Conservation (phyloP, 2,113 vertebrate species). For the Cheirogaleus medius region DNA sequence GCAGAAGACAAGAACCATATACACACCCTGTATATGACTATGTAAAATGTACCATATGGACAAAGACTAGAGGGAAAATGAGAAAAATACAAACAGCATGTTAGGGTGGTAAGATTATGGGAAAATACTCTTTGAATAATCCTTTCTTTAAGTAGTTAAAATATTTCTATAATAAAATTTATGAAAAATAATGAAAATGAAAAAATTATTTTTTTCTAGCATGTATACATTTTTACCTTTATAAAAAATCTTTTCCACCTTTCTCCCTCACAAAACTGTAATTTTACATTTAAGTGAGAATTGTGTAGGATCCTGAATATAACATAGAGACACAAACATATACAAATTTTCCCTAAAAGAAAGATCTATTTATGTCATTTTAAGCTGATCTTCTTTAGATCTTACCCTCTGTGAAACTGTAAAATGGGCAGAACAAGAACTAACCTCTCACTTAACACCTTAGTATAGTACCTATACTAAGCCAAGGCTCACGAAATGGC, state of each 20-base stretch:
- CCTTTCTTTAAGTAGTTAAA: background rate
- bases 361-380: background rate
- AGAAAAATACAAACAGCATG: background rate
- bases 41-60: background rate
- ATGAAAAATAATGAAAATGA: slow-evolving; percentile 23
- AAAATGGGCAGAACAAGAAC: background rate
- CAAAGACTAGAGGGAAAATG: background rate
- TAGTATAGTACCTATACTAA: background rate
- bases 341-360: background rate
- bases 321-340: background rate
- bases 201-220: background rate
- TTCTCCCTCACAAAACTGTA: background rate
- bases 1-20: background rate
- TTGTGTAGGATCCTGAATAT: background rate
- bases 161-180: background rate
- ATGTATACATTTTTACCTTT: background rate
- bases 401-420: background rate
- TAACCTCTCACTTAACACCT: background rate
- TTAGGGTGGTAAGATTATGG: background rate
- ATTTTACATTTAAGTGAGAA: background rate
- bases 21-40: background rate
- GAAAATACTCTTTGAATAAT: background rate
- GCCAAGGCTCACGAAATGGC: background rate
- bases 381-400: background rate
- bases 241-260: background rate